Base-by-base conservation (phyloP, 2,888 invertebrate genomes). In the Isotomurus palustris region DNA sequence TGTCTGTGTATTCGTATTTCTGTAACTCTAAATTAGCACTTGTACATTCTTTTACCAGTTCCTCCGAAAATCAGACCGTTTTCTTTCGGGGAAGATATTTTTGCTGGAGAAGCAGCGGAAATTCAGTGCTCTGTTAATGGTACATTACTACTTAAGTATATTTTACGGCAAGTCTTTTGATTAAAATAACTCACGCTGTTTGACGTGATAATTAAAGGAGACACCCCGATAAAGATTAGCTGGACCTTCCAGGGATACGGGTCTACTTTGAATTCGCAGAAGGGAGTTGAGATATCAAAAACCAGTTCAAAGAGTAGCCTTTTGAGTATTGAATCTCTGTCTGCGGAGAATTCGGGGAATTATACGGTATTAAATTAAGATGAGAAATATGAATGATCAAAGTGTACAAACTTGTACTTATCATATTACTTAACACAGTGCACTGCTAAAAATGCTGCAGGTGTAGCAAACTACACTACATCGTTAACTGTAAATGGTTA, bases 251-350 rank as follows among this genome's bases (percentile, higher is more conserved):
- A 64, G 54, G 69, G 68, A n/a, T 59, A 64, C 41, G 54, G 51
- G 19, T 40, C 58, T 4, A 50, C 76, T 3, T 76, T 75, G 48
- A 77, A 75, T 24, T 19, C 59, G 10, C 32, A 54, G 35, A 56
- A 44, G 70, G 68, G 64, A 6, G 64, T 66, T 29, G 73, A 67
- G 43, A 71, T 72, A 29, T 69, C 68, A 53, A 71, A 72, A 56
- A 74, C 78, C 59, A 83, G 84, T 72, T 79, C 82, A 72, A 79
- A 78, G 69, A 82, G 82, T 72, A 83, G 81, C 71, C 80, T 83
- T 43, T 68, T 76, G 74, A 79, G 53, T 47, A 66, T 70, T 48
- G 65, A 65, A 21, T 52, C 62, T 17, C 63, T 72, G 36, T 58
- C 63, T n/a, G 68, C 66, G 6, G 55, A 62, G 24, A 72, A 72